Conservation (phyloP, 2,113 vertebrate species). For the Seriola quinqueradiata region DNA sequence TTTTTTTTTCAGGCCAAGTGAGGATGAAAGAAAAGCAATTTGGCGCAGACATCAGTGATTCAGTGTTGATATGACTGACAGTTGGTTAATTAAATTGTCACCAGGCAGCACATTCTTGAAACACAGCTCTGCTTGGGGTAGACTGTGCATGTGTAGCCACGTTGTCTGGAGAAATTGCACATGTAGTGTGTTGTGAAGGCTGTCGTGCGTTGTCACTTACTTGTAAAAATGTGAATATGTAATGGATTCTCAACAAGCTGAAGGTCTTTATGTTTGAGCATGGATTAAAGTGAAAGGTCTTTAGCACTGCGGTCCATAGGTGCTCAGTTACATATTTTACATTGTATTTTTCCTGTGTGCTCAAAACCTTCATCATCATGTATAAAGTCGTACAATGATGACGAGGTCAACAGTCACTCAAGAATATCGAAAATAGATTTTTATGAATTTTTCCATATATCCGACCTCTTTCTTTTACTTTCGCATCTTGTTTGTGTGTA, state of each 20-base stretch:
- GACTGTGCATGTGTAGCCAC: slow-evolving; percentile 40
- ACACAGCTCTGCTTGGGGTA: slow-evolving; percentile 38
- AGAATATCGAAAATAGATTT: too few relatives aligned
- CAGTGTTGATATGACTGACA: slow-evolving; percentile 68
- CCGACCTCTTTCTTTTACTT: too few relatives aligned
- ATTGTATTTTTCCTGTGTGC: not conserved
- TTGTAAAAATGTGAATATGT: slow-evolving; percentile 30
- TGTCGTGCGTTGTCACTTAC: slow-evolving; percentile 28
- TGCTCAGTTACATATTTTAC: not conserved
- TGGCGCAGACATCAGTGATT: slow-evolving; percentile 62
- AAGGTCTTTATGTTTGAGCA: not conserved
- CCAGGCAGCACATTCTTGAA: slow-evolving; percentile 63
- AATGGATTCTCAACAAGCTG: not conserved
- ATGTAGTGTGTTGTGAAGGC: slow-evolving; percentile 31
- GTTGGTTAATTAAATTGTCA: slow-evolving; percentile 78
- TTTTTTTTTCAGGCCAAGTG: slow-evolving; percentile 33
- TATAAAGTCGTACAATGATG: not conserved
- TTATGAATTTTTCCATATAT: too few relatives aligned
- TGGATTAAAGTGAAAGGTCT: not conserved
- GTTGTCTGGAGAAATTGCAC: slow-evolving; percentile 35
- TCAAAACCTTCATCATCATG: not conserved
- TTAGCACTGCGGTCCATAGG: not conserved
- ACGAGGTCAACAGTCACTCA: not conserved
- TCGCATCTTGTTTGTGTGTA: too few relatives aligned
- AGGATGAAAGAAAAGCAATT: slow-evolving; percentile 71